Evolutionary conservation across 30 jellyfish, hydroid and myxozoan genomes (phyloP).

Genomic region (Sanderia malayensis): DNA sequence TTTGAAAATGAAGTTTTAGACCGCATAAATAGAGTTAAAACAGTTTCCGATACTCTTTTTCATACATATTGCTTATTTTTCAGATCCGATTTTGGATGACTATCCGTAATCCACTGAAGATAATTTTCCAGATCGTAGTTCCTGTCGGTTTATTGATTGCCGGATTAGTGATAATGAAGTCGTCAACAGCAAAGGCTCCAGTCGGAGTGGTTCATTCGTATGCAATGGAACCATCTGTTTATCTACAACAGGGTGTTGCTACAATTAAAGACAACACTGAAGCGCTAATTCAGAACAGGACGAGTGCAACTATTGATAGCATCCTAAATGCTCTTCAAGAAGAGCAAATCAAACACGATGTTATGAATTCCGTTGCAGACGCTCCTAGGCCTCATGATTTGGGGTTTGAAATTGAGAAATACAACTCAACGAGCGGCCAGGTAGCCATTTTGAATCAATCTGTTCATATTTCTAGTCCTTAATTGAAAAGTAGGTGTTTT

Average conservation of each 20-base stretch:
- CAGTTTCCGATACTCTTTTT: no score
- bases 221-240: conserved; percentile 49
- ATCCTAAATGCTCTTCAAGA: conserved; percentile 25
- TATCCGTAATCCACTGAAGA: conserved; percentile 55
- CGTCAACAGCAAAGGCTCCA: conserved; percentile 27
- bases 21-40: no score
- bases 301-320: conserved; percentile 1
- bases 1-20: no score
- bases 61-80: no score
- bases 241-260: conserved; percentile 41
- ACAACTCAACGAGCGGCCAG: conserved; percentile 30
- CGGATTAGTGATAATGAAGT: conserved; percentile 56
- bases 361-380: conserved; percentile 35
- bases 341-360: conserved; percentile 11
- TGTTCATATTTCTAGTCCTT: no score
- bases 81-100: conserved; percentile 58
- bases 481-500: no score
- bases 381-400: conserved; percentile 48
- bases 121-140: conserved; percentile 63
- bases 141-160: conserved; percentile 66
- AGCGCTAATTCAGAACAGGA: conserved; percentile 46
- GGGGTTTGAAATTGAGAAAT: conserved; percentile 26
- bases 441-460: no score
- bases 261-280: conserved; percentile 23
- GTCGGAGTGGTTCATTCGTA: conserved; percentile 34